Evolutionary conservation across 2,797 vertebrate species (phyloP).

Genomic region (Enteromius treurensis): DNA sequence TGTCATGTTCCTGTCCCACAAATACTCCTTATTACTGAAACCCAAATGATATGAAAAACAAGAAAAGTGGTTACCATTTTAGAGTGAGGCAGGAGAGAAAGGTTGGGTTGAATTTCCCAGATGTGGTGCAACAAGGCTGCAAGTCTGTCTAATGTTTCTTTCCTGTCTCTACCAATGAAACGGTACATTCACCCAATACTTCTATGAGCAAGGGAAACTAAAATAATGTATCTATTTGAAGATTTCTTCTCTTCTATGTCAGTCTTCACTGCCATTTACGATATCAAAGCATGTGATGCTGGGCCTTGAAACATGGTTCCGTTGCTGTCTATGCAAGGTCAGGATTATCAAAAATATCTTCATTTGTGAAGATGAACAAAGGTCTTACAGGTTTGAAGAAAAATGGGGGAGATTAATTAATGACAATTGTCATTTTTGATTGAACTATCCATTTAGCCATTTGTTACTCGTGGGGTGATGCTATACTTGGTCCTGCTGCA

Average conservation of each 20-base stretch:
- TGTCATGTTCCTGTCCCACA: conserved; percentile 2
- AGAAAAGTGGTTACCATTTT: background rate
- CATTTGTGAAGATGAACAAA: background rate
- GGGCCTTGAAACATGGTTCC: background rate
- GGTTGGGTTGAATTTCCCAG: background rate
- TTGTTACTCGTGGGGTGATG: background rate
- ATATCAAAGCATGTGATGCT: background rate
- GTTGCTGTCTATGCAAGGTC: background rate
- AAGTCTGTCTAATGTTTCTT: background rate
- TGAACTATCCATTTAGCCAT: background rate
- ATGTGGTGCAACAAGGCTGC: background rate
- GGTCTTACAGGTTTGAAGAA: background rate
- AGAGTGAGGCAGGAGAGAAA: background rate
- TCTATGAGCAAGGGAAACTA: background rate
- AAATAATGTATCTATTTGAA: background rate
- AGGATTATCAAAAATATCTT: background rate
- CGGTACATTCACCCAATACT: background rate
- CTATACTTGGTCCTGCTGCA: background rate
- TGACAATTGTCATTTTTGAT: background rate
- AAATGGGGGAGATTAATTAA: background rate
- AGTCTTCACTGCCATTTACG: background rate
- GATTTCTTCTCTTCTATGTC: background rate
- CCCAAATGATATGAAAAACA: background rate
- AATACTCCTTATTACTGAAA: background rate
- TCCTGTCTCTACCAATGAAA: background rate